Conservation (phyloP, 2,888 invertebrate genomes). For the Callimorpha dominula region DNA sequence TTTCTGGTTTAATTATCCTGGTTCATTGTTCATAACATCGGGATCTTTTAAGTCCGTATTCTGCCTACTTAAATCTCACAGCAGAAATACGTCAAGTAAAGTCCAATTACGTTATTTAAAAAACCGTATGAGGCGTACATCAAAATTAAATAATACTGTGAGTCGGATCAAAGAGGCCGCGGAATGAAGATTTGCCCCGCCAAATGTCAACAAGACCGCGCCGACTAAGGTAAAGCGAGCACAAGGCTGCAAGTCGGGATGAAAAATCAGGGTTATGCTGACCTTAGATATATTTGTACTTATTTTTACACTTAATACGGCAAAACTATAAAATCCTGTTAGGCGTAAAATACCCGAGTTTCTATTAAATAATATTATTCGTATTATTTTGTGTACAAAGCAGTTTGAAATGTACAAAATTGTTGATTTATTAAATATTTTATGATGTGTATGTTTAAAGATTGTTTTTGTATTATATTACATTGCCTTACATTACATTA, state of each 20-base stretch:
- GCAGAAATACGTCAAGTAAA: conserved; percentile 36
- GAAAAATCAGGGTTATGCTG: conserved; percentile 21
- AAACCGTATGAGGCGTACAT: conserved; percentile 65
- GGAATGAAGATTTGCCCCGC: conserved; percentile 84
- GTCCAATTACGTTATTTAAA: conserved; percentile 54
- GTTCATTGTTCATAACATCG: neutral
- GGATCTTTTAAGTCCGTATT: conserved; percentile 12
- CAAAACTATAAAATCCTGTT: neutral
- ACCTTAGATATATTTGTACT: neutral
- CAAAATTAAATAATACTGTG: conserved; percentile 79
- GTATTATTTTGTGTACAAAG: neutral
- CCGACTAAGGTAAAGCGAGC: conserved; percentile 74
- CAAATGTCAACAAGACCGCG: conserved; percentile 80
- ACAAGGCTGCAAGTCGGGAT: conserved; percentile 35
- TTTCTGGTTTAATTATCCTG: too few relatives aligned
- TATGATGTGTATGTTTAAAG: neutral
- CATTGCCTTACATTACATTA: neutral
- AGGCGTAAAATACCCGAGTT: neutral
- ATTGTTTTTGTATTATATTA: too few relatives aligned
- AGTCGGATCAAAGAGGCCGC: conserved; percentile 79
- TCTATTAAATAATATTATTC: neutral
- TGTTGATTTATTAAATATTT: neutral
- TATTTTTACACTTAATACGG: neutral
- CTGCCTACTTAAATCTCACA: conserved; percentile 19
- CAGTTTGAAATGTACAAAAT: neutral